These are phyloP conservation scores for Pseudorectes ferrugineus DNA, from an alignment of 2,113 vertebrate genomes.

Conservation along the genomic window DNA sequence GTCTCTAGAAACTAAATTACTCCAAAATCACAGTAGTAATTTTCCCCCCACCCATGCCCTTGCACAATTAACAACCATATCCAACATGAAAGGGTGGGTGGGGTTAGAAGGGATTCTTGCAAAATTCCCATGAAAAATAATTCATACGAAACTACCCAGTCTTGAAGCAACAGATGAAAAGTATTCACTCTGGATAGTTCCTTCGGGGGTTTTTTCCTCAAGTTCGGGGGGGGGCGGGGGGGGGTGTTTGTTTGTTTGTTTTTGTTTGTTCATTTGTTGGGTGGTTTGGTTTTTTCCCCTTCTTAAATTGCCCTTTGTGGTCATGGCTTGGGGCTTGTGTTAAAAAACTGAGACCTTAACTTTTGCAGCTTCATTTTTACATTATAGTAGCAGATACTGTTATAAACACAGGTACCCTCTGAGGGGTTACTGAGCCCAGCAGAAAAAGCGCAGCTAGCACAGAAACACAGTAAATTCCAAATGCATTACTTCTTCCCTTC, in stretches of 20 bases:
- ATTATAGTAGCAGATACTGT: not conserved
- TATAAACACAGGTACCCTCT: not conserved
- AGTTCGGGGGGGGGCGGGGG: not conserved
- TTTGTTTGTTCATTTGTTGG: not conserved
- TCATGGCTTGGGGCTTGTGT: not conserved
- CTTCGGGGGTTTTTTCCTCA: not conserved
- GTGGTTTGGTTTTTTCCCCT: not conserved
- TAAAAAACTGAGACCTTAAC: not conserved
- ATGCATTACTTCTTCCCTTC: conserved; percentile 20
- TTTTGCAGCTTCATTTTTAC: not conserved
- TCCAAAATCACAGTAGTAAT: conserved; percentile 26
- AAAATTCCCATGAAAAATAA: conserved; percentile 48
- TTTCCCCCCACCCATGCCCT: conserved; percentile 10
- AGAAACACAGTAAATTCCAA: conserved; percentile 11
- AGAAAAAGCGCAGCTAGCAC: not conserved
- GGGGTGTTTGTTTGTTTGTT: not conserved
- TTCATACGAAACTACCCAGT: not conserved
- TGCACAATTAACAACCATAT: conserved; percentile 22
- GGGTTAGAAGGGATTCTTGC: conserved; percentile 20
- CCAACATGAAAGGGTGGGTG: conserved; percentile 48
- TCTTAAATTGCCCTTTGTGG: not conserved
- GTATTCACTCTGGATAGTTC: not conserved
- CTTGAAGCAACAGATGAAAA: conserved; percentile 12
- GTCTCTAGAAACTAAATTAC: conserved; percentile 23
- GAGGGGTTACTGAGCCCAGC: not conserved